Conservation (phyloP, 2,888 invertebrate genomes). For the Limnephilus rhombicus region DNA sequence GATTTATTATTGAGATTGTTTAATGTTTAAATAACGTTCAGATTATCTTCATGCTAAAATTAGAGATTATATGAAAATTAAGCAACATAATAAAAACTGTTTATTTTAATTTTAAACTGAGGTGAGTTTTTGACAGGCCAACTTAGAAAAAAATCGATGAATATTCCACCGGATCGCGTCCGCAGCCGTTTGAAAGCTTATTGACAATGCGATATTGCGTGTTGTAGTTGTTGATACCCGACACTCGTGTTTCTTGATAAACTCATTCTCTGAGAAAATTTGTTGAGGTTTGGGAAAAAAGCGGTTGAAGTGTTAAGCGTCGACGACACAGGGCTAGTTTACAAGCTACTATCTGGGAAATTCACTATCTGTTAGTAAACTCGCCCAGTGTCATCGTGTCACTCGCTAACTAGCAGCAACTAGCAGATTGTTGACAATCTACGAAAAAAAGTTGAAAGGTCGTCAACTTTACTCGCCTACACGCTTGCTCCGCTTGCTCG, state of each 20-base stretch:
- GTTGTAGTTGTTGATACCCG: neutral
- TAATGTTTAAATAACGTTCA: neutral
- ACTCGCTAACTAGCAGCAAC: too few species aligned
- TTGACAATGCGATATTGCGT: constrained; percentile 43
- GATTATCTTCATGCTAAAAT: neutral
- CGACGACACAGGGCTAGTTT: too few species aligned
- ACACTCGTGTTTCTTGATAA: neutral
- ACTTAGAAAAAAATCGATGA: neutral
- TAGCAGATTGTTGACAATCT: too few species aligned
- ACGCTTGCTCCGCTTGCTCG: too few species aligned
- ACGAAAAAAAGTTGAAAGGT: too few species aligned
- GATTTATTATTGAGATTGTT: constrained; percentile 16
- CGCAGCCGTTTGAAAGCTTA: neutral
- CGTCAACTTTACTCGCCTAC: too few species aligned
- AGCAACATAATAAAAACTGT: neutral
- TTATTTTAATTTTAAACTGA: constrained; percentile 3
- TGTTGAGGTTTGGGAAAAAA: constrained; percentile 36
- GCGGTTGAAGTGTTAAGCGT: constrained; percentile 2
- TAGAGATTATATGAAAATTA: constrained; percentile 17
- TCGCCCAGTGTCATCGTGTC: too few species aligned
- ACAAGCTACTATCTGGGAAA: too few species aligned
- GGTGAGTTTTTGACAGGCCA: neutral
- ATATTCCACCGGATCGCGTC: neutral
- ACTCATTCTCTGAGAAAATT: constrained; percentile 22
- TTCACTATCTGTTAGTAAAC: too few species aligned